phyloP scores from a whole-genome alignment of 2,888 invertebrate genomes.

The Leptopilina syphax region DNA sequence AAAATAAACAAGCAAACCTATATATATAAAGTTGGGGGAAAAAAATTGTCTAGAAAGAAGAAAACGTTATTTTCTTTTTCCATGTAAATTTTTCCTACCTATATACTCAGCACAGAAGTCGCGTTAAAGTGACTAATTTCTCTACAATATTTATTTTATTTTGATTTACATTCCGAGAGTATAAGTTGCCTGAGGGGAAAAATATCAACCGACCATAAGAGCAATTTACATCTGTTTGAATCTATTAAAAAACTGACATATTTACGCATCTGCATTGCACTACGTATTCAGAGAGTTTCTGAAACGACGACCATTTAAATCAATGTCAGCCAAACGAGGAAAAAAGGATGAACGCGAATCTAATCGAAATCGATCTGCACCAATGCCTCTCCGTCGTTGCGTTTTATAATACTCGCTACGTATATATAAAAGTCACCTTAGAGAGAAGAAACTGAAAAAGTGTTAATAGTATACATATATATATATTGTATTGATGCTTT shows the following conservation, averaged over 20 bases:
- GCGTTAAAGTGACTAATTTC: not conserved
- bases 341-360: conserved; percentile 42
- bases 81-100: too few relatives aligned
- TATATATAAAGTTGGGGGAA: not conserved
- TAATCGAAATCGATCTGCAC: conserved; percentile 26
- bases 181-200: not conserved
- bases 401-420: not conserved
- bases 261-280: conserved; percentile 45
- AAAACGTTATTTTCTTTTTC: not conserved
- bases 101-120: too few relatives aligned
- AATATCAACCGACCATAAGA: conserved; percentile 46
- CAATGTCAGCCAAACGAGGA: conserved; percentile 34
- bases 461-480: not conserved
- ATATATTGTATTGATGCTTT: not conserved
- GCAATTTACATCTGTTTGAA: conserved; percentile 50
- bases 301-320: conserved; percentile 43
- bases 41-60: too few relatives aligned
- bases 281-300: conserved; percentile 16
- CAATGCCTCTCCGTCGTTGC: not conserved
- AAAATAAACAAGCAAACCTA: not conserved
- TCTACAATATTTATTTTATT: not conserved
- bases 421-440: not conserved
- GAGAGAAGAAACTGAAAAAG: conserved; percentile 2
- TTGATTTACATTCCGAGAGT: conserved; percentile 1
- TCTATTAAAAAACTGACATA: conserved; percentile 44